Conservation (phyloP, 2,797 vertebrate genomes). For the Gambelia wislizenii region DNA sequence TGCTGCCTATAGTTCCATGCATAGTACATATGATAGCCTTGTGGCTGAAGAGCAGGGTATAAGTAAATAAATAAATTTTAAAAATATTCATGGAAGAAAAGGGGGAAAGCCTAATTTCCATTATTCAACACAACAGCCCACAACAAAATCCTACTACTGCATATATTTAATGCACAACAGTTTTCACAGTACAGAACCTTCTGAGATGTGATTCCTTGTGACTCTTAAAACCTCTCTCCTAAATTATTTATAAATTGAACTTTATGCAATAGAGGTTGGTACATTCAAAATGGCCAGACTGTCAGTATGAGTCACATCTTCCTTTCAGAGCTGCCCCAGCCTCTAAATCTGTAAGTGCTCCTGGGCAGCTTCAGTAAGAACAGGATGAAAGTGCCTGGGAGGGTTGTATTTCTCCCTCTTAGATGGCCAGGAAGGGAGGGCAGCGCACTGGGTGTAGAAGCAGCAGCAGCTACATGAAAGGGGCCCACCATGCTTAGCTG, state of each 20-base stretch:
- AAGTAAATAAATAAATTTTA: too few species aligned
- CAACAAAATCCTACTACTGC: not conserved
- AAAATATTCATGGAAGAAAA: not conserved
- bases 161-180: not conserved
- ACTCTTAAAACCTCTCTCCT: conserved; percentile 17
- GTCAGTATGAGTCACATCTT: not conserved
- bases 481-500: not conserved
- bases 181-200: not conserved
- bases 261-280: not conserved
- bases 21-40: not conserved
- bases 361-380: not conserved
- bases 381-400: not conserved
- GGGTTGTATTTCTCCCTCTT: not conserved
- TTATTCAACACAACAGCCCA: not conserved
- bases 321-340: not conserved
- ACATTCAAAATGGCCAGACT: not conserved
- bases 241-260: conserved; percentile 19
- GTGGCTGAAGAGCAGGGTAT: too few species aligned
- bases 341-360: not conserved
- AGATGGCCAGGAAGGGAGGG: not conserved
- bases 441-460: not conserved
- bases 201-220: conserved; percentile 16
- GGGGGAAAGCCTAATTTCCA: not conserved
- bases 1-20: not conserved
- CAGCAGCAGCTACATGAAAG: not conserved